Conservation (phyloP, 2,113 vertebrate genomes). For the Proteles cristata region DNA sequence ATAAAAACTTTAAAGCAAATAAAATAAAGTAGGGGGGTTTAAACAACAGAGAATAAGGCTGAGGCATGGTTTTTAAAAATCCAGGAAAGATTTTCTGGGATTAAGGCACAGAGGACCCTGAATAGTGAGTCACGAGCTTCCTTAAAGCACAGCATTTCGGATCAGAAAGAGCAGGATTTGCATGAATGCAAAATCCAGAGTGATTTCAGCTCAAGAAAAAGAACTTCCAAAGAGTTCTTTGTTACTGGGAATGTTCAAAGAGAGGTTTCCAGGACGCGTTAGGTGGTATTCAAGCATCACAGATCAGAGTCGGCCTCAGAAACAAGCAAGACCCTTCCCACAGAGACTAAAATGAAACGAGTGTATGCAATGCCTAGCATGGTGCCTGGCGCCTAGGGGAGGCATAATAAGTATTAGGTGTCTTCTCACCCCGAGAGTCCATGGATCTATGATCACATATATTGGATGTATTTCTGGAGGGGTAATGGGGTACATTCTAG, state of each 20-base stretch:
- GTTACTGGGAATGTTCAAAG: neutral
- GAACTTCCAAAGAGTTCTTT: neutral
- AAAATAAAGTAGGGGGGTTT: neutral
- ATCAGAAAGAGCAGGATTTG: neutral
- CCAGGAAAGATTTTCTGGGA: no score
- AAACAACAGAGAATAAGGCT: neutral
- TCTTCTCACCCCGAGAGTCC: neutral
- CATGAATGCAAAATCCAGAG: neutral
- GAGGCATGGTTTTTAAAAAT: neutral
- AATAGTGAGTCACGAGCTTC: neutral
- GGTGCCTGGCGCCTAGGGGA: neutral
- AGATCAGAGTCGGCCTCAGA: neutral
- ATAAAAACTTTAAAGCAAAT: no score
- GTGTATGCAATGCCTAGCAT: no score
- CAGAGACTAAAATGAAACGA: neutral
- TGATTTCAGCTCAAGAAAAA: neutral
- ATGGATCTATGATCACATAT: neutral
- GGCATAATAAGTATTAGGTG: neutral
- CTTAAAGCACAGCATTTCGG: fast-evolving
- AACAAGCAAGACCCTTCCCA: neutral
- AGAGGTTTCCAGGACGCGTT: neutral
- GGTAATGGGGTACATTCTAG: constrained; percentile 30
- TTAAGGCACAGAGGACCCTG: neutral
- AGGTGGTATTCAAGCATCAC: neutral
- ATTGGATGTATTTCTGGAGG: constrained; percentile 24